phyloP scores from a whole-genome alignment of 2,888 invertebrate genomes.

The Erebia aethiops region DNA sequence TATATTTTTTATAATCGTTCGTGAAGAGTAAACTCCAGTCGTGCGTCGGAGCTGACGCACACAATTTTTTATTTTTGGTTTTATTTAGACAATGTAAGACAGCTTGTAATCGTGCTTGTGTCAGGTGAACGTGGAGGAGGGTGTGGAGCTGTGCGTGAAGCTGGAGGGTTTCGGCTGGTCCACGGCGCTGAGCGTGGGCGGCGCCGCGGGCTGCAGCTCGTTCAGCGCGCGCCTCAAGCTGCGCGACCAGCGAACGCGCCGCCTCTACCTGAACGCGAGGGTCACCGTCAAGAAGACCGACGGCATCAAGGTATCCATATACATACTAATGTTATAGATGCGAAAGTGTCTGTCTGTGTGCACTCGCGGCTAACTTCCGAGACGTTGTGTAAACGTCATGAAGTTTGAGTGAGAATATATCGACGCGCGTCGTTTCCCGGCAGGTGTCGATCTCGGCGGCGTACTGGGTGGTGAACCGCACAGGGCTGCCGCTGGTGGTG shows the following conservation, averaged over 20 bases:
- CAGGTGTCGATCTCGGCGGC: conserved; percentile 91
- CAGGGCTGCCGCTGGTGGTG: conserved; percentile 97
- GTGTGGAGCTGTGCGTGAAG: conserved; percentile 88
- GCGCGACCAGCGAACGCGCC: conserved; percentile 87
- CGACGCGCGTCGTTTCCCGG: no score
- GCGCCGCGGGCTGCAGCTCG: conserved; percentile 57
- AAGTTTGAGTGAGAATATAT: no score
- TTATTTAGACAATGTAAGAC: no score
- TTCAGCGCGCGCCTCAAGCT: conserved; percentile 88
- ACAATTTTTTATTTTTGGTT: no score
- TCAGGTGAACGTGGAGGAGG: conserved; percentile 88
- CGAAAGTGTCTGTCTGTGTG: no score
- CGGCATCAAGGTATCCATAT: conserved; percentile 66
- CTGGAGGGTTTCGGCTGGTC: conserved; percentile 93
- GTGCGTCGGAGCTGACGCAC: no score
- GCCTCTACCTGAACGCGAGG: conserved; percentile 89
- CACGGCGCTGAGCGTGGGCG: conserved; percentile 83
- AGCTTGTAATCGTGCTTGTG: background rate
- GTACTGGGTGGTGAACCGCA: conserved; percentile 98
- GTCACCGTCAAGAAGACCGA: conserved; percentile 71
- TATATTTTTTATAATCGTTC: no score
- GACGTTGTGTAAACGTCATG: no score
- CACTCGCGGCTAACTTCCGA: no score
- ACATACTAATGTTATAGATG: no score
- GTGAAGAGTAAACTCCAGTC: no score